These are phyloP conservation scores for Napeogenes inachia DNA, from an alignment of 2,888 invertebrate genomes.

Conservation along the genomic window DNA sequence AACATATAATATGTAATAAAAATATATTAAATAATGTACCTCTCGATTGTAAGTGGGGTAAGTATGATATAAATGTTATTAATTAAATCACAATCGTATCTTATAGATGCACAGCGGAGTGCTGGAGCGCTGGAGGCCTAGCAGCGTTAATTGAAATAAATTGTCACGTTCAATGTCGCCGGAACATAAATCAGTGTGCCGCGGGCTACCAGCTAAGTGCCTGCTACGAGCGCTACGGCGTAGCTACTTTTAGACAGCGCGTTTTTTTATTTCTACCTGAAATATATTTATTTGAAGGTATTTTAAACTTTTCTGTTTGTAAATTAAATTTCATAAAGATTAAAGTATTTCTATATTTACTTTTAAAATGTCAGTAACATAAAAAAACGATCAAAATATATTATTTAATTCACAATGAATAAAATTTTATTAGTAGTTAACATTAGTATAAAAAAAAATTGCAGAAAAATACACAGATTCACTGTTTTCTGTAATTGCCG, in stretches of 20 bases:
- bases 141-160: slow-evolving; percentile 75
- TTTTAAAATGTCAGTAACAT: too few relatives aligned
- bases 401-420: too few relatives aligned
- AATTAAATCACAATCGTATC: slow-evolving; percentile 21
- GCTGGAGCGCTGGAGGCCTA: slow-evolving; percentile 40
- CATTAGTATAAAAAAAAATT: not conserved
- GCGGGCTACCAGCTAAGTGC: slow-evolving; percentile 74
- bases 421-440: not conserved
- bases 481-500: not conserved
- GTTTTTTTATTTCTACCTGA: not conserved
- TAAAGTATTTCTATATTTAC: too few relatives aligned
- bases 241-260: slow-evolving; percentile 42
- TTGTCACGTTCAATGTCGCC: slow-evolving; percentile 68
- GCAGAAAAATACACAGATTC: not conserved
- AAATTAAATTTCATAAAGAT: too few relatives aligned
- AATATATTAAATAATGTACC: not conserved
- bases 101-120: slow-evolving; percentile 36
- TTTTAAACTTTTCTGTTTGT: too few relatives aligned
- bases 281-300: not conserved
- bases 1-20: not conserved
- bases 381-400: too few relatives aligned
- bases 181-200: slow-evolving; percentile 74
- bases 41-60: not conserved
- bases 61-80: not conserved
- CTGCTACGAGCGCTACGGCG: slow-evolving; percentile 51